Conservation (phyloP, 2,797 vertebrate species). For the Notoglanidium macrostoma region DNA sequence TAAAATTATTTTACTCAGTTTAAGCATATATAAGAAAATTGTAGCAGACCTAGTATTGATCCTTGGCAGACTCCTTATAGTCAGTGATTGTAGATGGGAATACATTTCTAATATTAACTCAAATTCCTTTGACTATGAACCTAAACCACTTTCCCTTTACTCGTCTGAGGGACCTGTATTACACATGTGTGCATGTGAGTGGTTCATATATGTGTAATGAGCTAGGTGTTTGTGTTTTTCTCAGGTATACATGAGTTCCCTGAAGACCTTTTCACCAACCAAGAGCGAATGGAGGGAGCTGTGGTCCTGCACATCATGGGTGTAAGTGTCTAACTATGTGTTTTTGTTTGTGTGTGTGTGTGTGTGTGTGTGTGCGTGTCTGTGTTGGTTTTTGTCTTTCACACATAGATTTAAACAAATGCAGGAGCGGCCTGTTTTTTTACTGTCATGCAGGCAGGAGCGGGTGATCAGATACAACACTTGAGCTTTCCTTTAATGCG, state of each 20-base stretch:
- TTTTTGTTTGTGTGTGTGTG: constrained; percentile 2
- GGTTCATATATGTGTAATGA: constrained; percentile 8
- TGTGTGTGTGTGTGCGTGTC: not conserved
- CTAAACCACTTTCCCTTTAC: too few species aligned
- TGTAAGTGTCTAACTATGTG: constrained; percentile 79
- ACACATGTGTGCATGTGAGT: not conserved
- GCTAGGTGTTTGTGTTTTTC: constrained; percentile 25
- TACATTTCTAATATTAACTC: not conserved
- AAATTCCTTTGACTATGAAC: not conserved
- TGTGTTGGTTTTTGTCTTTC: not conserved
- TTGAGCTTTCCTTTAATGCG: not conserved
- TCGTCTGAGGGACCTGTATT: not conserved
- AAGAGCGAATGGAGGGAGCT: constrained; percentile 87
- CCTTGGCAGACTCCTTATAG: not conserved
- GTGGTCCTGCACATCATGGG: constrained; percentile 89
- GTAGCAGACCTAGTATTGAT: not conserved
- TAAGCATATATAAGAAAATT: not conserved
- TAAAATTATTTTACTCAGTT: not conserved
- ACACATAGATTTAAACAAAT: not conserved
- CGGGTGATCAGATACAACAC: not conserved
- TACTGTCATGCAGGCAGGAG: not conserved
- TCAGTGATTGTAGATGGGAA: not conserved
- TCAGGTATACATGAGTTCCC: constrained; percentile 95
- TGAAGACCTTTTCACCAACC: constrained; percentile 87
- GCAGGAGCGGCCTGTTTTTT: not conserved